Percentiles rank a stretch among this genome's conserved stretches.
These are phyloP conservation scores for Trichopoda pennipes DNA, from an alignment of 2,888 invertebrate species.

Conservation along the genomic window DNA sequence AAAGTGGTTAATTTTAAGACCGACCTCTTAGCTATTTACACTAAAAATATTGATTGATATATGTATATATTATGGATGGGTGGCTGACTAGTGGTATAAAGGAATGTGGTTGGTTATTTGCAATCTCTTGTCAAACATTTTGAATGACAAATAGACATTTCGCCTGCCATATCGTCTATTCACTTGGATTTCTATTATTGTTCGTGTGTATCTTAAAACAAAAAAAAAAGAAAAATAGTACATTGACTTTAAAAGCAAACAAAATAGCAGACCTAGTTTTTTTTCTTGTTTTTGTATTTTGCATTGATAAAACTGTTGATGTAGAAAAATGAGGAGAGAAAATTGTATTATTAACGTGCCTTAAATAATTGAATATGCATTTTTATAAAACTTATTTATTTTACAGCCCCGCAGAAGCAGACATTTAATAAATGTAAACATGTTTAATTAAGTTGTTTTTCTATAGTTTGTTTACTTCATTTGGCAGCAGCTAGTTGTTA, in stretches of 20 bases:
- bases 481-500: neutral
- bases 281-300: slow-evolving; percentile 20
- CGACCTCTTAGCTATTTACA: neutral
- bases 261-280: slow-evolving; percentile 44
- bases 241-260: slow-evolving; percentile 39
- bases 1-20: neutral
- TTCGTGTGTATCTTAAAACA: slow-evolving; percentile 31
- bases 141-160: slow-evolving; percentile 17
- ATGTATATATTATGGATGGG: neutral
- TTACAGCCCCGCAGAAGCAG: neutral
- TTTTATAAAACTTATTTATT: neutral
- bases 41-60: neutral
- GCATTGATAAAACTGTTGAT: slow-evolving; percentile 3
- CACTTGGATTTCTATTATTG: slow-evolving; percentile 39
- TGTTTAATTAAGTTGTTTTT: slow-evolving; percentile 11
- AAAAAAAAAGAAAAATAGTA: no score
- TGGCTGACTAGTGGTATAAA: slow-evolving; percentile 1
- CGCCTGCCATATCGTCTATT: slow-evolving; percentile 13
- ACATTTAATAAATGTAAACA: slow-evolving; percentile 32
- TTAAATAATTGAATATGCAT: slow-evolving; percentile 39
- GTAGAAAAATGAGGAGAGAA: neutral
- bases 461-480: slow-evolving; percentile 21
- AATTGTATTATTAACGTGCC: neutral
- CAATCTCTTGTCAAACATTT: neutral
- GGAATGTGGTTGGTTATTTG: slow-evolving; percentile 6